These are phyloP conservation scores for Pelosia muscerda DNA, from an alignment of 2,888 invertebrate genomes.

Conservation along the genomic window DNA sequence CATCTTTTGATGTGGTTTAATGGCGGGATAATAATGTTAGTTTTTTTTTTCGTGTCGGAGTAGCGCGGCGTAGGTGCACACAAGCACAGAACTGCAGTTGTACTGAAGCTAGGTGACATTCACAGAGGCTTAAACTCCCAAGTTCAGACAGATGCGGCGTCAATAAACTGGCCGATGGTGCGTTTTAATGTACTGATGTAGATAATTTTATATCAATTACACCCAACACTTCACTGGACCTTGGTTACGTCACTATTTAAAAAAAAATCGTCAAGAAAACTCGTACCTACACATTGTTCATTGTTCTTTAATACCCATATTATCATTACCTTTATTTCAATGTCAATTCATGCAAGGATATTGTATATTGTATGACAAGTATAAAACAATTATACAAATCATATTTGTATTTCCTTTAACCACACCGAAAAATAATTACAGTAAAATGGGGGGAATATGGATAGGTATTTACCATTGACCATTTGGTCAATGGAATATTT, in stretches of 20 bases:
- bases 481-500: too few relatives aligned
- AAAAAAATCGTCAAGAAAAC: constrained; percentile 27
- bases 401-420: background rate
- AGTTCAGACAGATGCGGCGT: constrained; percentile 81
- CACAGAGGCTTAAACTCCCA: constrained; percentile 79
- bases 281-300: constrained; percentile 30
- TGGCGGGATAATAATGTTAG: constrained; percentile 51
- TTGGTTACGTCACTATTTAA: constrained; percentile 37
- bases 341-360: constrained; percentile 31
- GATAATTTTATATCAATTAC: constrained; percentile 67
- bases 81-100: constrained; percentile 75
- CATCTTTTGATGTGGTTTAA: constrained; percentile 53
- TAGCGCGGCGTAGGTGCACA: constrained; percentile 66
- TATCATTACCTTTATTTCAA: constrained; percentile 35
- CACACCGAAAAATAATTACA: background rate
- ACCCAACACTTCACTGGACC: constrained; percentile 23
- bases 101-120: constrained; percentile 85
- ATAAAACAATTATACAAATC: constrained; percentile 3
- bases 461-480: too few relatives aligned
- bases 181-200: constrained; percentile 66
- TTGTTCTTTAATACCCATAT: constrained; percentile 35
- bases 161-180: constrained; percentile 74
- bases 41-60: constrained; percentile 49
- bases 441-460: too few relatives aligned
- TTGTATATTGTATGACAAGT: constrained; percentile 18